Percentiles rank a stretch among this genome's conserved stretches.
Evolutionary conservation across 2,888 invertebrate species (phyloP).

Genomic region (Megastigmus dorsalis): DNA sequence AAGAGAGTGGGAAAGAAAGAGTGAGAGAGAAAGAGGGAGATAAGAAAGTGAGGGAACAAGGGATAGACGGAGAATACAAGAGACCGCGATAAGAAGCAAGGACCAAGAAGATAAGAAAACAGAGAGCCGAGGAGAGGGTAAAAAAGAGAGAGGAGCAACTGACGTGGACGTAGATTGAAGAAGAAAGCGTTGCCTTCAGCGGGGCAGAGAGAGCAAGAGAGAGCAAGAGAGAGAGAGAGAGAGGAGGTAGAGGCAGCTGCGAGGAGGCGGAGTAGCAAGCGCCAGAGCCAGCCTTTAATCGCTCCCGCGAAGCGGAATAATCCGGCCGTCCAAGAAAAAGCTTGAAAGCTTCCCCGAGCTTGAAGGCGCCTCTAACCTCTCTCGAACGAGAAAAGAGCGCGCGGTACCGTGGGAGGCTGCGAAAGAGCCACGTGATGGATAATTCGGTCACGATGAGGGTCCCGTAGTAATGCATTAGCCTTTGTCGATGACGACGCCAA

Average conservation of each 20-base stretch:
- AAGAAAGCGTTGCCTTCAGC: conserved; percentile 42
- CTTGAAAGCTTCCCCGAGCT: conserved; percentile 32
- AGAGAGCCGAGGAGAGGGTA: neutral
- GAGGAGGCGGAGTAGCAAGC: no score
- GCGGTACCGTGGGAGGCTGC: neutral
- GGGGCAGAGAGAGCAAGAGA: neutral
- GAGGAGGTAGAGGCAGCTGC: no score
- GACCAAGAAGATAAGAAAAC: conserved; percentile 28
- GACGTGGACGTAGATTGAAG: conserved; percentile 47
- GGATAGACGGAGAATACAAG: conserved; percentile 15
- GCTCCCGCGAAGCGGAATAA: conserved; percentile 51
- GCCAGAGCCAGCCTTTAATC: conserved; percentile 41
- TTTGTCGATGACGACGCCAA: conserved; percentile 38
- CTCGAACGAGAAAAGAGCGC: neutral
- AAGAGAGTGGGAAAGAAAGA: no score
- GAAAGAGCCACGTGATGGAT: conserved; percentile 41
- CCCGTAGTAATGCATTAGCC: conserved; percentile 38
- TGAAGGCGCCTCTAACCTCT: neutral
- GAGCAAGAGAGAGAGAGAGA: neutral
- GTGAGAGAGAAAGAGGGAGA: neutral
- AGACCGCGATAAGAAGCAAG: conserved; percentile 17
- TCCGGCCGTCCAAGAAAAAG: conserved; percentile 49
- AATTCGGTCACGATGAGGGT: conserved; percentile 30
- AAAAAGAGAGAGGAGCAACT: conserved; percentile 2
- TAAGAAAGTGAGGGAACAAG: neutral